Evolutionary conservation across 64 coral and sea anemone species (phyloP).

Genomic region (Stichodactyla mertensii): DNA sequence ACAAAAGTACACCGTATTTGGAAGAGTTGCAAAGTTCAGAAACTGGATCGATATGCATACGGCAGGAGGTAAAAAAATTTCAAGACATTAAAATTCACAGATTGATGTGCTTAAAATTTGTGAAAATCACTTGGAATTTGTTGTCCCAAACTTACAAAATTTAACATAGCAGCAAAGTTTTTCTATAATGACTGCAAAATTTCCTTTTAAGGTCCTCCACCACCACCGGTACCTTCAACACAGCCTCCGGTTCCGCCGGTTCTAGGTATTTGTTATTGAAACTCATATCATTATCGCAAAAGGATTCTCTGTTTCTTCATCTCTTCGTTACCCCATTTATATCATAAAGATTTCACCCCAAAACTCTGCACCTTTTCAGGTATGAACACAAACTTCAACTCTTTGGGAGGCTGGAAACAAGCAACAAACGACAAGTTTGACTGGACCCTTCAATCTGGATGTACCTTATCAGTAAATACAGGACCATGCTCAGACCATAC

Average conservation of each 20-base stretch:
- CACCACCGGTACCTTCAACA: not conserved
- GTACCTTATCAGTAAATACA: not conserved
- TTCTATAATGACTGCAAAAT: too few relatives aligned
- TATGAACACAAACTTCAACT: conserved; percentile 8
- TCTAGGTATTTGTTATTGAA: not conserved
- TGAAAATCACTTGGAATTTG: too few relatives aligned
- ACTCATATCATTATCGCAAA: too few relatives aligned
- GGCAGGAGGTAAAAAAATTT: not conserved
- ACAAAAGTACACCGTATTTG: conserved; percentile 59
- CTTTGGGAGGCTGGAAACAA: not conserved
- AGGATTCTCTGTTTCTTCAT: too few relatives aligned
- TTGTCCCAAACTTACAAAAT: too few relatives aligned
- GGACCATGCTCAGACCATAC: conserved; percentile 24
- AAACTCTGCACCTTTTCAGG: not conserved
- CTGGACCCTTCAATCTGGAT: conserved; percentile 8
- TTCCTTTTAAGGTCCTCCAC: not conserved
- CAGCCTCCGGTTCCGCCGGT: not conserved
- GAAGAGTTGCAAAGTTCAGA: conserved; percentile 59
- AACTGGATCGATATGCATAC: conserved; percentile 62
- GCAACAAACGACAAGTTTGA: conserved; percentile 28
- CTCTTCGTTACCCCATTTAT: too few relatives aligned
- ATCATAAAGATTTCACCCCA: too few relatives aligned
- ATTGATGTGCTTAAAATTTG: too few relatives aligned
- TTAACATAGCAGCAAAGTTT: too few relatives aligned
- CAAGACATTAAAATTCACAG: too few relatives aligned